A percentile compares a stretch with the other conserved stretches of the same genome.
These are phyloP conservation scores for Eilema depressum DNA, from an alignment of 2,888 invertebrate genomes.

Conservation along the genomic window DNA sequence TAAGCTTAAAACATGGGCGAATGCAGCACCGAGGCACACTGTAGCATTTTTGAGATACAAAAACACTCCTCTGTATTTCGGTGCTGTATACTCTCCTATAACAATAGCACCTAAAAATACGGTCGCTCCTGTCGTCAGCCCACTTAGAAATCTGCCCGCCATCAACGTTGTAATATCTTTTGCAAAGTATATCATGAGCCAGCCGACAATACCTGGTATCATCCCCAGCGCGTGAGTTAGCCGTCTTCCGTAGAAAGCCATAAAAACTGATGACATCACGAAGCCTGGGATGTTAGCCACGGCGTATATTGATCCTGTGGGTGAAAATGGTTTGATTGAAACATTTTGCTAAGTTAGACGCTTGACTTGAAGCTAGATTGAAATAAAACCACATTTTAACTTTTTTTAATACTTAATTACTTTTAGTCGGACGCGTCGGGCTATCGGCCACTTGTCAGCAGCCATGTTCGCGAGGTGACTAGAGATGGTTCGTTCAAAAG, in stretches of 20 bases:
- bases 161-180: conserved; percentile 31
- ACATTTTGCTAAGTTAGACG: not conserved
- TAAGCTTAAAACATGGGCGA: conserved; percentile 43
- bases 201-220: conserved; percentile 53
- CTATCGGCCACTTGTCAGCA: no score
- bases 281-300: conserved; percentile 60
- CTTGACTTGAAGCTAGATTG: not conserved
- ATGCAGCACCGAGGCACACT: conserved; percentile 34
- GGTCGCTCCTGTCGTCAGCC: conserved; percentile 33
- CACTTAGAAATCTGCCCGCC: conserved; percentile 37
- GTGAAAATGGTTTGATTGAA: not conserved
- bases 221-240: conserved; percentile 68
- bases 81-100: conserved; percentile 79
- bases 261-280: conserved; percentile 58
- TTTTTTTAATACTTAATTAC: no score
- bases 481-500: no score
- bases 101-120: conserved; percentile 69
- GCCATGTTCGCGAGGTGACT: no score
- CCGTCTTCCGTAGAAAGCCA: conserved; percentile 57
- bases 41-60: conserved; percentile 58
- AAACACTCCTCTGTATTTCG: conserved; percentile 83
- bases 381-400: no score
- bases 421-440: no score
- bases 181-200: conserved; percentile 40
- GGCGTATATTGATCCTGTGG: conserved; percentile 62